Evolutionary conservation across 2,888 invertebrate species (phyloP).

Genomic region (Drosophila stalkeri): DNA sequence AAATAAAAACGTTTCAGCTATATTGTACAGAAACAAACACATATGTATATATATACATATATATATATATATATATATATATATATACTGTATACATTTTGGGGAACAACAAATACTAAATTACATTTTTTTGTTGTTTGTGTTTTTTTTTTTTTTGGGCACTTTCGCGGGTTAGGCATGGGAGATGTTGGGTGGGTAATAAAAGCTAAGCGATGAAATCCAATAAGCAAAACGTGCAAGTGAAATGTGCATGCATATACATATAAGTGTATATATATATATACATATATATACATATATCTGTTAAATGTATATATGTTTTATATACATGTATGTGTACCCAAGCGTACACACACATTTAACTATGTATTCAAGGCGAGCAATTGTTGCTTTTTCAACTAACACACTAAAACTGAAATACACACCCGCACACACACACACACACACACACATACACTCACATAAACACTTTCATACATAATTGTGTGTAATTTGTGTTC

Average conservation of each 20-base stretch:
- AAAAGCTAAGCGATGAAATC: conserved; percentile 28
- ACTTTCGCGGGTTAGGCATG: neutral
- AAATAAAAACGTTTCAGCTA: conserved; percentile 22
- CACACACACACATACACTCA: neutral
- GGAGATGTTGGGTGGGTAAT: neutral
- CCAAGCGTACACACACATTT: conserved; percentile 2
- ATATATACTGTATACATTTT: conserved; percentile 6
- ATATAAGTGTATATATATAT: conserved; percentile 7
- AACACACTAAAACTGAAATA: neutral
- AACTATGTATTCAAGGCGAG: conserved; percentile 9
- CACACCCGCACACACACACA: conserved; percentile 1
- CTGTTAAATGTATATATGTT: conserved; percentile 3
- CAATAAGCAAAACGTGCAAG: conserved; percentile 13
- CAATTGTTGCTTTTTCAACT: conserved; percentile 33
- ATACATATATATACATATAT: neutral
- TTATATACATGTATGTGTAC: neutral
- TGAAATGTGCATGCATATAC: conserved; percentile 10
- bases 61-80: neutral
- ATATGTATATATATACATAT: neutral
- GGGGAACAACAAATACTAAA: conserved; percentile 22
- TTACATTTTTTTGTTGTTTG: conserved; percentile 11
- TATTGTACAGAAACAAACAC: conserved; percentile 17
- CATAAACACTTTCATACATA: conserved; percentile 7
- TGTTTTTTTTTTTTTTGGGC: neutral
- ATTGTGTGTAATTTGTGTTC: conserved; percentile 37